phyloP scores from a whole-genome alignment of 92 coral and sea anemone species.

The Paragorgia papillata region DNA sequence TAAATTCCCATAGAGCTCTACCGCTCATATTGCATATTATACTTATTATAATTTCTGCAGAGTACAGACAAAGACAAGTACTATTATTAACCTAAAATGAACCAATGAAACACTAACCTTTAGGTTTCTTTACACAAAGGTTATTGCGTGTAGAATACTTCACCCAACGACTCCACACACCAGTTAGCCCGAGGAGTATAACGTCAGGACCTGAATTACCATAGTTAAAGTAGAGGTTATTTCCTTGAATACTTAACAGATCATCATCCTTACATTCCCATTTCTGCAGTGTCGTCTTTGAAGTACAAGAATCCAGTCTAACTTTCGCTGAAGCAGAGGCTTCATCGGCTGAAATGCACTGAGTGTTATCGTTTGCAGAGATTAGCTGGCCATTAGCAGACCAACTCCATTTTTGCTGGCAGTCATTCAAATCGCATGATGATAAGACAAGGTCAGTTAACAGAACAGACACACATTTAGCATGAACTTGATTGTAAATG shows the following conservation, averaged over 20 bases:
- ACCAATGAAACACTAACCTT: not conserved
- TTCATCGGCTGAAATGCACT: not conserved
- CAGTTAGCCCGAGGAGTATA: not conserved
- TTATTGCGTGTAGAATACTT: slow-evolving; percentile 12
- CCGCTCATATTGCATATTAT: no score
- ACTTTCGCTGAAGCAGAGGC: not conserved
- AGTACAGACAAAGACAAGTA: not conserved
- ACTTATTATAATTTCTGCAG: no score
- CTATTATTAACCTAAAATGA: not conserved
- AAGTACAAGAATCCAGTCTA: not conserved
- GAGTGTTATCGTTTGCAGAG: not conserved
- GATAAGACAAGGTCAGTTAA: no score
- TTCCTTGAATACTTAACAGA: not conserved
- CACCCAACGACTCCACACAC: slow-evolving; percentile 5
- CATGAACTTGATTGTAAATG: slow-evolving; percentile 8
- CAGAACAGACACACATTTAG: not conserved
- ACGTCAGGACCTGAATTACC: not conserved
- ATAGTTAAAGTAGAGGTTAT: slow-evolving; percentile 9
- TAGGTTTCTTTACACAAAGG: slow-evolving; percentile 9
- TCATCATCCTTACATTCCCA: slow-evolving; percentile 21
- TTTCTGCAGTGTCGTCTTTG: not conserved
- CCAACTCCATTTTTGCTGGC: slow-evolving; percentile 30
- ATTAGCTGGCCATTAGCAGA: not conserved
- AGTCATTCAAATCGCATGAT: slow-evolving; percentile 1
- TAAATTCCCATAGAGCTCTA: no score